Evolutionary conservation across 2,888 invertebrate species (phyloP).

Genomic region (Cybosia mesomella): DNA sequence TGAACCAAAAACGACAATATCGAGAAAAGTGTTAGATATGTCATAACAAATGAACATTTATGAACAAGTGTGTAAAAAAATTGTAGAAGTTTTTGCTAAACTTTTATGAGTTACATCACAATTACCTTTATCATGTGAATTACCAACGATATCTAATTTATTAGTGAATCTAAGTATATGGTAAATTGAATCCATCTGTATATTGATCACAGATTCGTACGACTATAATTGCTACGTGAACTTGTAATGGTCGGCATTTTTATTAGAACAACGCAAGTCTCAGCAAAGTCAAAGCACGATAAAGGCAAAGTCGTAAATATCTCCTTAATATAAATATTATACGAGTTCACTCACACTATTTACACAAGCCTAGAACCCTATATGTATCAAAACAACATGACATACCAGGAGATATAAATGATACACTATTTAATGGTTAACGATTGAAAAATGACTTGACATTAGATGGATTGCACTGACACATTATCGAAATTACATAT

Average conservation of each 20-base stretch:
- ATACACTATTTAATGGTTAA: constrained; percentile 22
- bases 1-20: background rate
- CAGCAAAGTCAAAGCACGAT: background rate
- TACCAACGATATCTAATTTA: background rate
- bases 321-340: background rate
- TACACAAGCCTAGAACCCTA: background rate
- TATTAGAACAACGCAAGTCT: background rate
- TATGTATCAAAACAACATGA: background rate
- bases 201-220: no score
- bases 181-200: no score
- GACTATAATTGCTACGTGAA: background rate
- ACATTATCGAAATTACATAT: constrained; percentile 10
- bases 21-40: background rate
- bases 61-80: no score
- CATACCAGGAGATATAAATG: constrained; percentile 9
- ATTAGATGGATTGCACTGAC: constrained; percentile 12
- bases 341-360: background rate
- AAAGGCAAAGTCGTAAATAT: background rate
- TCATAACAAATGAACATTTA: no score
- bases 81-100: background rate
- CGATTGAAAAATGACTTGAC: constrained; percentile 16
- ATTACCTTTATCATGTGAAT: background rate
- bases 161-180: background rate
- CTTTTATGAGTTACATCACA: background rate
- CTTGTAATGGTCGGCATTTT: background rate